Conservation (phyloP, 2,797 vertebrate genomes). For the Bradypodion pumilum region DNA sequence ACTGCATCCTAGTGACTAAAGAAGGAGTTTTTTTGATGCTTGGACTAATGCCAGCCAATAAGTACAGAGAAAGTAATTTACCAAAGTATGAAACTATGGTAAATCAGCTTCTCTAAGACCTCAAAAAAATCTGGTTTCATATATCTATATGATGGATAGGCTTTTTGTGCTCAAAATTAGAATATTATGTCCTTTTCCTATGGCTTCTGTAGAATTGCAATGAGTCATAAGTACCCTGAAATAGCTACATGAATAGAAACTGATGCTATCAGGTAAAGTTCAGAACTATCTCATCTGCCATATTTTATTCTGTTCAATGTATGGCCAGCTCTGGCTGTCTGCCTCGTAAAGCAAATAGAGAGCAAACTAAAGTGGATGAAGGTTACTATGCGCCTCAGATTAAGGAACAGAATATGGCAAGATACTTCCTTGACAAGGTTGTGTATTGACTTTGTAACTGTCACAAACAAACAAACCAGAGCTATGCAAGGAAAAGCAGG, state of each 20-base stretch:
- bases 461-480: neutral
- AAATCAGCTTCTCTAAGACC: constrained; percentile 60
- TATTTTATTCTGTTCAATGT: constrained; percentile 53
- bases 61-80: constrained; percentile 37
- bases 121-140: constrained; percentile 66
- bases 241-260: constrained; percentile 49
- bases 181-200: constrained; percentile 63
- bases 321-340: constrained; percentile 34
- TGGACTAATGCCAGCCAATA: neutral
- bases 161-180: constrained; percentile 65
- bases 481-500: neutral
- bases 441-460: neutral
- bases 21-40: neutral
- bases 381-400: neutral
- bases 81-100: constrained; percentile 54
- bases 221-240: constrained; percentile 62
- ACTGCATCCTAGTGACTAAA: neutral
- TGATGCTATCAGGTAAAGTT: constrained; percentile 53
- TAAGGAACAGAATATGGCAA: neutral
- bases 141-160: constrained; percentile 63
- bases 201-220: constrained; percentile 69
- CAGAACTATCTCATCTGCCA: constrained; percentile 52
- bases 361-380: constrained; percentile 35
- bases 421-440: neutral
- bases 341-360: constrained; percentile 39